A percentile compares a stretch with the other conserved stretches of the same genome.
These are phyloP conservation scores for Fragum sueziense DNA, from an alignment of 2,888 invertebrate genomes.

Conservation along the genomic window DNA sequence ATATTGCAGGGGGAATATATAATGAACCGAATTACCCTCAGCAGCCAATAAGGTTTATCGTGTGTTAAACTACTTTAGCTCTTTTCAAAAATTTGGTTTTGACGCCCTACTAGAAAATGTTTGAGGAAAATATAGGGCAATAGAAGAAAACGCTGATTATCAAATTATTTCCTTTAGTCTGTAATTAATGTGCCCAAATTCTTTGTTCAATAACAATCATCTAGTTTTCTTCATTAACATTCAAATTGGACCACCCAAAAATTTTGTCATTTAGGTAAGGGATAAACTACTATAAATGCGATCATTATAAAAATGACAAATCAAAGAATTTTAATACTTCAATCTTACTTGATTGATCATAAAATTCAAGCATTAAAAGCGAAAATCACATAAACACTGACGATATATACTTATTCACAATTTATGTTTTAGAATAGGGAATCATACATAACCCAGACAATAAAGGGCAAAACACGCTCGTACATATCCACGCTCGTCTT, in stretches of 20 bases:
- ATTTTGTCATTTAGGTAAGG: too few relatives aligned
- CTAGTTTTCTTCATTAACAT: neutral
- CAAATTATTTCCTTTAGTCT: too few relatives aligned
- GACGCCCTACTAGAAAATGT: too few relatives aligned
- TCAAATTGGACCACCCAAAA: too few relatives aligned
- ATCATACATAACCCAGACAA: neutral
- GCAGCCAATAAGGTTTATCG: neutral
- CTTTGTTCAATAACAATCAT: too few relatives aligned
- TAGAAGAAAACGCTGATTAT: too few relatives aligned
- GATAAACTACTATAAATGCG: conserved; percentile 1
- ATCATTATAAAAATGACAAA: conserved; percentile 16
- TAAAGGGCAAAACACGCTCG: neutral
- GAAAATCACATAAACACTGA: conserved; percentile 7
- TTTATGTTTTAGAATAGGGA: neutral
- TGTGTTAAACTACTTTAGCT: too few relatives aligned
- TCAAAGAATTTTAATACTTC: conserved; percentile 25
- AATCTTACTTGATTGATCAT: conserved; percentile 18
- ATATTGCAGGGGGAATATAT: too few relatives aligned
- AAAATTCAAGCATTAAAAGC: conserved; percentile 13
- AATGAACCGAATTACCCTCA: neutral
- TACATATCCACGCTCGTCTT: neutral
- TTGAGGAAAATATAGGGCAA: too few relatives aligned
- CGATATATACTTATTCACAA: conserved; percentile 12
- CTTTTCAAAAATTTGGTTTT: too few relatives aligned
- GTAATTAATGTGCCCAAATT: too few relatives aligned